Conservation (phyloP, 2,888 invertebrate genomes). For the Dascillus cervinus region DNA sequence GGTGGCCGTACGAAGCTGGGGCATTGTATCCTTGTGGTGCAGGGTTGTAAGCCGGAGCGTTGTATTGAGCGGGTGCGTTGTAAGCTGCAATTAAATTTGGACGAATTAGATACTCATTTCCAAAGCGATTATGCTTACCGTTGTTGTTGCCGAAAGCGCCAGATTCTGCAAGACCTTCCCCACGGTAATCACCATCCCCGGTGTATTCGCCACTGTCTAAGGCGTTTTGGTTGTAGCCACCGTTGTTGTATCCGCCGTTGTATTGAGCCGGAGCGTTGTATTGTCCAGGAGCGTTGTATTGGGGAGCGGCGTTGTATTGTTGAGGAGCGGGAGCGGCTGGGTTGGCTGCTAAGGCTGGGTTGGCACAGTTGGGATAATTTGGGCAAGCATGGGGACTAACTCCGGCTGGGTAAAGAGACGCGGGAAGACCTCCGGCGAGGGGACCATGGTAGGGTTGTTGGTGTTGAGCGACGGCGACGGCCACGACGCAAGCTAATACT, state of each 20-base stretch:
- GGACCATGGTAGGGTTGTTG: conserved; percentile 37
- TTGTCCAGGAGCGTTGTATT: conserved; percentile 13
- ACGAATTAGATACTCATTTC: background rate
- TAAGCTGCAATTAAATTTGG: background rate
- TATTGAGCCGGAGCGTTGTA: conserved; percentile 13
- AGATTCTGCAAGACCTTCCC: conserved; percentile 41
- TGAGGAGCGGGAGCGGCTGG: conserved; percentile 21
- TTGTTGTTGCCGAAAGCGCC: conserved; percentile 34
- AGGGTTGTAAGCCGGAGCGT: conserved; percentile 17
- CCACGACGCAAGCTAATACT: conserved; percentile 35
- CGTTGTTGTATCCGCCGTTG: conserved; percentile 21
- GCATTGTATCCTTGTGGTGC: conserved; percentile 18
- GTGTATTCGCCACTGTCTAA: conserved; percentile 36
- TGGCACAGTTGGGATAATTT: conserved; percentile 39
- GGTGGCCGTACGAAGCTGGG: conserved; percentile 16
- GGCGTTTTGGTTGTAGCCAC: conserved; percentile 28
- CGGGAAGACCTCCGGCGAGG: conserved; percentile 39
- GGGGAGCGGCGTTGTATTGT: conserved; percentile 23
- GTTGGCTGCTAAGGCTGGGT: conserved; percentile 38
- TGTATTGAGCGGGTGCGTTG: conserved; percentile 16
- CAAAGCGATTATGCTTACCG: conserved; percentile 13
- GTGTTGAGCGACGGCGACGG: conserved; percentile 33
- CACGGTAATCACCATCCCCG: conserved; percentile 41
- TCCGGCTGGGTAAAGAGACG: conserved; percentile 37
- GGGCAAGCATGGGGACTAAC: conserved; percentile 42